A percentile compares a stretch with the other conserved stretches of the same genome.
phyloP scores from a whole-genome alignment of 2,113 vertebrate genomes.

The Notiomystis cincta region DNA sequence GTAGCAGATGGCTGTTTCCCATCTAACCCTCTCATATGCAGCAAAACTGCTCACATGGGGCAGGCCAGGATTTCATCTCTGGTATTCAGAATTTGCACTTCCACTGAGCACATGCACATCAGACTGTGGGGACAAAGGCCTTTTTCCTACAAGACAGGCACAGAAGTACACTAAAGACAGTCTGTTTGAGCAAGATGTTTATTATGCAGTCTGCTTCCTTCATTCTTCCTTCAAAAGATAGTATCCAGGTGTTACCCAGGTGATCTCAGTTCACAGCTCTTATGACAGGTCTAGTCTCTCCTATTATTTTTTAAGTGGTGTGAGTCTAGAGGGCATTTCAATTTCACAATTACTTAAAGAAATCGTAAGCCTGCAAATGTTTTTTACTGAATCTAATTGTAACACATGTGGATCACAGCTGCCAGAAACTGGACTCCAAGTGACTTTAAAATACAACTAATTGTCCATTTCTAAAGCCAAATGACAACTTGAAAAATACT shows the following conservation, averaged over 20 bases:
- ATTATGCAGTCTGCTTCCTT: neutral
- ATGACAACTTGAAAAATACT: neutral
- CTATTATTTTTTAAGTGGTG: neutral
- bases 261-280: neutral
- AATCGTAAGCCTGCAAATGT: neutral
- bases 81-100: neutral
- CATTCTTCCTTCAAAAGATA: neutral
- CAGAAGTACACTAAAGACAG: neutral
- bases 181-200: neutral
- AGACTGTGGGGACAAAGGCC: neutral
- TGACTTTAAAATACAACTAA: neutral
- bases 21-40: neutral
- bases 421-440: slow-evolving; percentile 21
- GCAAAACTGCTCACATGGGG: neutral
- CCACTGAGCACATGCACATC: neutral
- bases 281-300: neutral
- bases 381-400: slow-evolving; percentile 10
- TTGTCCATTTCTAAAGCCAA: neutral
- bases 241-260: neutral
- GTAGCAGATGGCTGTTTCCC: neutral
- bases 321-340: neutral
- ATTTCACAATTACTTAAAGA: neutral
- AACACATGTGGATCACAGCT: slow-evolving; percentile 22
- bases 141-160: neutral
- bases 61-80: neutral